These are phyloP conservation scores for Oncorhynchus kisutch DNA, from an alignment of 2,113 vertebrate species.

Conservation along the genomic window DNA sequence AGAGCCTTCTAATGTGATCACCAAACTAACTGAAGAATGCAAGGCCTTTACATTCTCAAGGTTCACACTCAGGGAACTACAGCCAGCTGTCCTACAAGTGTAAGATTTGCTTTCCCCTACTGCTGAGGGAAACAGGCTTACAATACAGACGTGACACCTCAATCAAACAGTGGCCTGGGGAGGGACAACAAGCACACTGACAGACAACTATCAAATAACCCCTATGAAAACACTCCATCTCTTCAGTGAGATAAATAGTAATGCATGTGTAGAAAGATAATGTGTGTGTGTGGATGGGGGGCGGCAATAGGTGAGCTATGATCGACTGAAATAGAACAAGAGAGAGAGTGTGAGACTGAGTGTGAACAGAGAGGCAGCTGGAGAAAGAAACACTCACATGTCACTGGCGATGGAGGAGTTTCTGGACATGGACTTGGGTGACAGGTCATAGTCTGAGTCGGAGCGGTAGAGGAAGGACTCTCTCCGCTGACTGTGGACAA, in stretches of 20 bases:
- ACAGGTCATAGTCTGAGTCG: constrained; percentile 98
- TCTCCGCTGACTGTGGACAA: constrained; percentile 95
- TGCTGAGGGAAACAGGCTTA: constrained; percentile 22
- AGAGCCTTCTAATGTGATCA: too few relatives aligned
- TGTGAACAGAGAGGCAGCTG: background rate
- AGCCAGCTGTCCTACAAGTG: background rate
- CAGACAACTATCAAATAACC: background rate
- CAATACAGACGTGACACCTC: constrained; percentile 32
- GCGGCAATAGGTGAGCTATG: too few relatives aligned
- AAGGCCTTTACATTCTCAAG: too few relatives aligned
- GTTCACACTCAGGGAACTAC: too few relatives aligned
- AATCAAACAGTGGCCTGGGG: constrained; percentile 29
- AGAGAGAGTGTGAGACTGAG: background rate
- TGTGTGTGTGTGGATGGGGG: background rate
- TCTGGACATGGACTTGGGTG: constrained; percentile 97
- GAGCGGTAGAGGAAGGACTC: constrained; percentile 98
- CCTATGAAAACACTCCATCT: background rate
- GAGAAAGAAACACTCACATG: constrained; percentile 83
- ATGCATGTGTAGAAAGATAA: background rate
- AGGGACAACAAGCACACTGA: background rate
- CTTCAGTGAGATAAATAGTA: background rate
- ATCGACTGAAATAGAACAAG: background rate
- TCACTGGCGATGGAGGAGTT: constrained; percentile 99
- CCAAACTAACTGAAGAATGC: too few relatives aligned
- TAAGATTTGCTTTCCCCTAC: constrained; percentile 1